Percentiles rank a stretch among this genome's conserved stretches.
These are phyloP conservation scores for Sphenopsis melanotis DNA, from an alignment of 2,797 vertebrate species.

Conservation along the genomic window DNA sequence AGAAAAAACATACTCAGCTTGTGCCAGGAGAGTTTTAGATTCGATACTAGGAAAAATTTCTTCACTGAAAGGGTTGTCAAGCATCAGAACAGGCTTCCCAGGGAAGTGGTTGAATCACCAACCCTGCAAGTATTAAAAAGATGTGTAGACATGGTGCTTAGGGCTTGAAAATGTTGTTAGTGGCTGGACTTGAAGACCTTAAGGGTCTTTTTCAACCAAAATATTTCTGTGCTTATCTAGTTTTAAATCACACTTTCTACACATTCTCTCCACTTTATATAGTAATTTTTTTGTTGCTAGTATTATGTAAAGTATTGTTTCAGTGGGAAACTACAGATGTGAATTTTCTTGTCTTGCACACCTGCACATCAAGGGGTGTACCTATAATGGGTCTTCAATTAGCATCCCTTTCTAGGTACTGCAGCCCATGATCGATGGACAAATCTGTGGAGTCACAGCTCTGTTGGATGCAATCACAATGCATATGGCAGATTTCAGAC, in stretches of 20 bases:
- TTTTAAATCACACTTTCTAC: neutral
- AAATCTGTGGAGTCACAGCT: neutral
- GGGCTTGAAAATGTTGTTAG: neutral
- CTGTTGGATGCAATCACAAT: neutral
- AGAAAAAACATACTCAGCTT: neutral
- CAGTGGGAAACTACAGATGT: neutral
- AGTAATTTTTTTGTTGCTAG: neutral
- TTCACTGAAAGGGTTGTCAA: neutral
- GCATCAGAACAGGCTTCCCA: neutral
- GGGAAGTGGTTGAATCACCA: neutral
- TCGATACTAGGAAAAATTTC: neutral
- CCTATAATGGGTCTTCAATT: neutral
- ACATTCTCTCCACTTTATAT: neutral
- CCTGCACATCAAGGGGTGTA: neutral
- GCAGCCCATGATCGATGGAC: neutral
- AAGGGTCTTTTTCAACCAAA: neutral
- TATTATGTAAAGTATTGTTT: neutral
- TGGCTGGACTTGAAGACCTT: neutral
- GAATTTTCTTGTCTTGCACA: neutral
- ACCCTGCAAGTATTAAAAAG: neutral
- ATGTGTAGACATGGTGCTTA: neutral
- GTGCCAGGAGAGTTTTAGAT: neutral
- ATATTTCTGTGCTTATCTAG: neutral
- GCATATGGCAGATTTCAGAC: neutral
- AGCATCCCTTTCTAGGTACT: neutral